A percentile compares a stretch with the other conserved stretches of the same genome.
These are phyloP conservation scores for Aphelinus atriplicis DNA, from an alignment of 1,140 invertebrate genomes.

Conservation along the genomic window DNA sequence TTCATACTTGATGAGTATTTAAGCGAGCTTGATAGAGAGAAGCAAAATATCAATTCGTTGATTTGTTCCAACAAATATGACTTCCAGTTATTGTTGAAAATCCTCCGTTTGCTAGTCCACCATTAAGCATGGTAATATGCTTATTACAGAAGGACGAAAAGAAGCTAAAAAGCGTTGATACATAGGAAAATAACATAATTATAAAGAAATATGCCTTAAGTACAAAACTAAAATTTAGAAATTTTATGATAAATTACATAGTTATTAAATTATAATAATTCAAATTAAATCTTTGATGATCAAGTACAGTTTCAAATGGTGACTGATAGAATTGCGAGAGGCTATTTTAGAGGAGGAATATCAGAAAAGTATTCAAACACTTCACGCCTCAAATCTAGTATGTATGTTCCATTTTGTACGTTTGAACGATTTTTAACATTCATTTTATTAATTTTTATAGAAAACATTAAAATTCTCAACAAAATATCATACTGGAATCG, in stretches of 20 bases:
- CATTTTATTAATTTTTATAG: too few relatives aligned
- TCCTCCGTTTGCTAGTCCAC: conserved; percentile 29
- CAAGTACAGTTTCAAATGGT: not conserved
- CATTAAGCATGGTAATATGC: conserved; percentile 14
- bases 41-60: conserved; percentile 18
- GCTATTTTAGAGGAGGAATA: too few relatives aligned
- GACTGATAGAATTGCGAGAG: too few relatives aligned
- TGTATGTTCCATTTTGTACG: too few relatives aligned
- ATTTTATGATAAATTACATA: conserved; percentile 30
- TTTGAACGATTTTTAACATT: too few relatives aligned
- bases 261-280: conserved; percentile 16
- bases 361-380: too few relatives aligned
- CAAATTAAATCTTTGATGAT: conserved; percentile 18
- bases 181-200: conserved; percentile 27
- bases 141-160: conserved; percentile 11
- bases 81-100: conserved; percentile 36
- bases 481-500: too few relatives aligned
- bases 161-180: conserved; percentile 30
- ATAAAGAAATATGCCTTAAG: conserved; percentile 40
- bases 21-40: conserved; percentile 14
- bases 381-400: too few relatives aligned
- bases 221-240: conserved; percentile 41
- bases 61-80: conserved; percentile 29
- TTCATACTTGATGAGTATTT: conserved; percentile 15
- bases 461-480: too few relatives aligned